These are phyloP conservation scores for Parauchenoglanis punctatus DNA, from an alignment of 2,797 vertebrate species.

Conservation along the genomic window DNA sequence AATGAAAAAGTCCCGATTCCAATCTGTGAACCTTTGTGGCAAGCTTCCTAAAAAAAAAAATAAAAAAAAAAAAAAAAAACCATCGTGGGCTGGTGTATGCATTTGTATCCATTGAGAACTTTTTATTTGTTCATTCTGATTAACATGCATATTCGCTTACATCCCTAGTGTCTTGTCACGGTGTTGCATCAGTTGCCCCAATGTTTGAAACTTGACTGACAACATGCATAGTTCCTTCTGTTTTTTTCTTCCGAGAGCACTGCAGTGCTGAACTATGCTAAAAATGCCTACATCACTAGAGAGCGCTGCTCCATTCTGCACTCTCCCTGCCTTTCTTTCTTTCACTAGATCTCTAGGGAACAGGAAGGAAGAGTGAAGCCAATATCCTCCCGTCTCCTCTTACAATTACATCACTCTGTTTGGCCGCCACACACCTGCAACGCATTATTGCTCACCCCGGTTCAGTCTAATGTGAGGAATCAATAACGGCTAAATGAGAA, in stretches of 20 bases:
- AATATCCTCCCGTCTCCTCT: constrained; percentile 41
- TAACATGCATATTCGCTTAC: not conserved
- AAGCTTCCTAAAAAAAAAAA: not conserved
- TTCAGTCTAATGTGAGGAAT: not conserved
- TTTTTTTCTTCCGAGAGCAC: not conserved
- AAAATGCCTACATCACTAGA: constrained; percentile 25
- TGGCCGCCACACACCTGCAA: constrained; percentile 44
- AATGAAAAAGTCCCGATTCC: not conserved
- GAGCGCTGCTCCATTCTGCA: constrained; percentile 31
- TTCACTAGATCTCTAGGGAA: constrained; percentile 32
- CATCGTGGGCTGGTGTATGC: no score
- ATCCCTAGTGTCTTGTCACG: not conserved
- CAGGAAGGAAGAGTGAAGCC: constrained; percentile 39
- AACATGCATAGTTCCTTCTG: not conserved
- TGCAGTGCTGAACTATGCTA: constrained; percentile 24
- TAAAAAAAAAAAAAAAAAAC: not conserved
- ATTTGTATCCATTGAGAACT: not conserved
- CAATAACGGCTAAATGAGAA: constrained; percentile 17
- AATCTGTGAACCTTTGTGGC: not conserved
- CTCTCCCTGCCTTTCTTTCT: not conserved
- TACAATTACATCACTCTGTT: constrained; percentile 35
- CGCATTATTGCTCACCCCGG: constrained; percentile 28
- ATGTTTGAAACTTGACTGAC: not conserved
- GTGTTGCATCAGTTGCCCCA: not conserved
- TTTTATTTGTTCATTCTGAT: not conserved